Evolutionary conservation across 2,888 invertebrate species (phyloP).

Genomic region (Notodonta ziczac): DNA sequence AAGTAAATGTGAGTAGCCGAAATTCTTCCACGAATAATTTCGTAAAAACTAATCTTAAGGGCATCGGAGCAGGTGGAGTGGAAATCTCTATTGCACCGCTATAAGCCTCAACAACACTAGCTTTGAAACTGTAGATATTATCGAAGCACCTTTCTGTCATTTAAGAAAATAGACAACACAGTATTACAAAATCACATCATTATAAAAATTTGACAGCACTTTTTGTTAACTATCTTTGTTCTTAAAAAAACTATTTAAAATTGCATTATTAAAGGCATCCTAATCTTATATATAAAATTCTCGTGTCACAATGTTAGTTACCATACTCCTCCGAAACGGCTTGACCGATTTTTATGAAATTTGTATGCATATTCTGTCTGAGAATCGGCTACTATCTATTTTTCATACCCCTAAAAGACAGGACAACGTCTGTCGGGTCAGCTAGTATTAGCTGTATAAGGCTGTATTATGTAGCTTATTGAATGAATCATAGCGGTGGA

Average conservation of each 20-base stretch:
- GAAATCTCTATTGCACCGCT: slow-evolving; percentile 52
- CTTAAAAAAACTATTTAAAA: too few species aligned
- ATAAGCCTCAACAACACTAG: slow-evolving; percentile 38
- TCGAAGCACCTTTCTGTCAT: slow-evolving; percentile 34
- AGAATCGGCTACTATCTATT: too few species aligned
- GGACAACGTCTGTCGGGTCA: too few species aligned
- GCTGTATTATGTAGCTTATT: not conserved
- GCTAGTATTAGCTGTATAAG: too few species aligned
- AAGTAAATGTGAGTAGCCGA: slow-evolving; percentile 46
- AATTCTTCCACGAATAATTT: slow-evolving; percentile 69
- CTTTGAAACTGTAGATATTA: slow-evolving; percentile 39
- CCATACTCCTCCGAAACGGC: too few species aligned
- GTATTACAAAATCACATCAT: slow-evolving; percentile 29
- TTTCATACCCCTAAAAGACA: too few species aligned
- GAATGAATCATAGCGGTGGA: slow-evolving; percentile 5
- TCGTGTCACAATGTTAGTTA: too few species aligned
- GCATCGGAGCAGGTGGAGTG: slow-evolving; percentile 64
- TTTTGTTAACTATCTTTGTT: slow-evolving; percentile 1
- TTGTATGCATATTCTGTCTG: too few species aligned
- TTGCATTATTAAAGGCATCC: too few species aligned
- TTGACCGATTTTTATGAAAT: too few species aligned
- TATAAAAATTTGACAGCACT: slow-evolving; percentile 17
- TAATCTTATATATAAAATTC: too few species aligned
- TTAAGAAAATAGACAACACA: slow-evolving; percentile 19
- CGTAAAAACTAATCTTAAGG: slow-evolving; percentile 70